These are phyloP conservation scores for Seriola aureovittata DNA, from an alignment of 2,113 vertebrate genomes.

Conservation along the genomic window DNA sequence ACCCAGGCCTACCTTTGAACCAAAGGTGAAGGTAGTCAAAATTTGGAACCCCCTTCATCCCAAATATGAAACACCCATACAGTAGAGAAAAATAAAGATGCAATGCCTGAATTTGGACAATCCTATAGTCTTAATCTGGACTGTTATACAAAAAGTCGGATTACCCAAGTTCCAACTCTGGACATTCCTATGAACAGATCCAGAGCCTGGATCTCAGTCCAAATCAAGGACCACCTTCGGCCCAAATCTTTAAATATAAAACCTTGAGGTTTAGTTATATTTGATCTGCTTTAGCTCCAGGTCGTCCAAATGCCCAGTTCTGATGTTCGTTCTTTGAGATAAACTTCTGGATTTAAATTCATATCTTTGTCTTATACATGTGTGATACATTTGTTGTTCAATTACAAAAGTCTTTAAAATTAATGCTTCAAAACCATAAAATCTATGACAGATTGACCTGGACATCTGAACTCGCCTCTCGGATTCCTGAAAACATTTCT, in stretches of 20 bases:
- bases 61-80: background rate
- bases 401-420: background rate
- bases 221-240: background rate
- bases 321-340: background rate
- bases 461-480: background rate
- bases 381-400: background rate
- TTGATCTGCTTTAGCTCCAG: background rate
- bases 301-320: background rate
- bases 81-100: background rate
- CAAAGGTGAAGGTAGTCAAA: background rate
- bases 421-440: background rate
- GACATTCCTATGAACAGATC: background rate
- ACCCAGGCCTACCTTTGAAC: too few relatives aligned
- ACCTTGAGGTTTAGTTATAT: background rate
- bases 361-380: background rate
- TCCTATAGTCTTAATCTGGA: background rate
- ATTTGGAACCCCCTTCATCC: background rate
- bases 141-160: background rate
- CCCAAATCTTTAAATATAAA: background rate
- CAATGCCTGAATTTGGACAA: background rate
- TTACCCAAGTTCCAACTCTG: background rate
- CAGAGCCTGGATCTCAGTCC: background rate
- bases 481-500: background rate
- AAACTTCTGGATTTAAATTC: background rate
- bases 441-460: background rate